phyloP scores from a whole-genome alignment of 2,888 invertebrate genomes.

The Athalia circularis region DNA sequence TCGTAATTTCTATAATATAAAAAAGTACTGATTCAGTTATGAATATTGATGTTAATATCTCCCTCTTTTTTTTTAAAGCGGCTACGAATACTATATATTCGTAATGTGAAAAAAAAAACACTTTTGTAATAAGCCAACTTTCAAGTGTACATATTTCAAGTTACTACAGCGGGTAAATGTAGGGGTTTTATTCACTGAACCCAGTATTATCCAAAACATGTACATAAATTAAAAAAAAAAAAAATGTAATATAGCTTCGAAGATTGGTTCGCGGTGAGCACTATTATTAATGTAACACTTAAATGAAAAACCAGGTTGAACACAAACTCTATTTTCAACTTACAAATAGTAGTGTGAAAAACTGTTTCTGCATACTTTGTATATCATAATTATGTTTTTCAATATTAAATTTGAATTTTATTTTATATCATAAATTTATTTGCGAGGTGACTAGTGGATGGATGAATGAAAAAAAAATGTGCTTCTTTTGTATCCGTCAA shows the following conservation, averaged over 20 bases:
- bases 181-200: constrained; percentile 19
- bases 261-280: constrained; percentile 11
- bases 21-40: constrained; percentile 12
- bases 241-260: neutral
- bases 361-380: neutral
- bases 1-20: neutral
- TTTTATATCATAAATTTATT: neutral
- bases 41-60: neutral
- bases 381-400: neutral
- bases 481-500: neutral
- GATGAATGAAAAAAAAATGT: neutral
- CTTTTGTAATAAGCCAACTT: neutral
- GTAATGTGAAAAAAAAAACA: neutral
- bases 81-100: constrained; percentile 3
- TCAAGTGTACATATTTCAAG: constrained; percentile 16
- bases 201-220: constrained; percentile 35
- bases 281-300: neutral
- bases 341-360: neutral
- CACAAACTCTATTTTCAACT: too few species aligned
- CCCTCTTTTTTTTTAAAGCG: neutral
- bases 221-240: constrained; percentile 12
- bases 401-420: neutral
- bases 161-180: neutral
- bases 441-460: neutral
- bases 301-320: neutral